These are phyloP conservation scores for Scalopus aquaticus DNA, from an alignment of 2,113 vertebrate genomes.

Conservation along the genomic window DNA sequence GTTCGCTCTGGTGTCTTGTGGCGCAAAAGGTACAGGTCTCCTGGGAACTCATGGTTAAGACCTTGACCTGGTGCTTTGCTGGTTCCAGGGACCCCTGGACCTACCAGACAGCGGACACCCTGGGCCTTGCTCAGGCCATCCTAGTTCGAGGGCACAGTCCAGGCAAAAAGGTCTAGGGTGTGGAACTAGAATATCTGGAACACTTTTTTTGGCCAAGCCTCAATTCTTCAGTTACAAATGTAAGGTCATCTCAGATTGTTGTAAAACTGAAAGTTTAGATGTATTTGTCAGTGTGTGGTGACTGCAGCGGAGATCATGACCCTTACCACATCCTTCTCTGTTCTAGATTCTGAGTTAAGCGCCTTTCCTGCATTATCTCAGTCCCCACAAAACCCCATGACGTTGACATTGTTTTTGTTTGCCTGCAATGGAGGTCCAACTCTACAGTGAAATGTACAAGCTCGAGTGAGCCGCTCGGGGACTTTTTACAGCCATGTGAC, in stretches of 20 bases:
- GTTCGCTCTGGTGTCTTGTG: background rate
- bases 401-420: too few relatives aligned
- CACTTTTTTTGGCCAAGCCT: background rate
- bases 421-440: background rate
- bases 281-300: background rate
- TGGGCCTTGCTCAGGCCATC: background rate
- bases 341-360: background rate
- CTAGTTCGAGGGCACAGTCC: background rate
- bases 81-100: background rate
- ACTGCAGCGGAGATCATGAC: accelerated
- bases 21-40: background rate
- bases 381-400: background rate
- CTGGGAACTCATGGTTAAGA: background rate
- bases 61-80: background rate
- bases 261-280: accelerated
- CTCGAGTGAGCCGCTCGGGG: accelerated
- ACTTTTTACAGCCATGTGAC: background rate
- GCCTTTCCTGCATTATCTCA: background rate
- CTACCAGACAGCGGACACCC: background rate
- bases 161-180: background rate
- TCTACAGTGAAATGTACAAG: background rate
- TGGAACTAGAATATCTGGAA: background rate
- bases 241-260: accelerated
- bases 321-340: background rate
- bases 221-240: background rate